Evolutionary conservation across 2,888 invertebrate genomes (phyloP).

Genomic region (Nysson spinosus): DNA sequence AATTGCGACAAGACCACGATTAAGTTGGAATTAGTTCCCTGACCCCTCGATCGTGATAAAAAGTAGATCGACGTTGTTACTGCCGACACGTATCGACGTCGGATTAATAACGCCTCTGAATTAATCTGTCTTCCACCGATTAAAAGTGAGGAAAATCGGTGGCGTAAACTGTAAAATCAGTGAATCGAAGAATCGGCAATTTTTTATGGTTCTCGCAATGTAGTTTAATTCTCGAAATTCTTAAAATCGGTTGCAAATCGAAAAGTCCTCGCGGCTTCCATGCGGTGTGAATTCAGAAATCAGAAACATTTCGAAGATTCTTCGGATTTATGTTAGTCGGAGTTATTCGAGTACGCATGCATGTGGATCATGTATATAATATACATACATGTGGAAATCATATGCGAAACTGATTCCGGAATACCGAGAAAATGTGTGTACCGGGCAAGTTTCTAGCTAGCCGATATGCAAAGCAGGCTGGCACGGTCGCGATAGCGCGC

Average conservation of each 20-base stretch:
- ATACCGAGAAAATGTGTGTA: constrained; percentile 8
- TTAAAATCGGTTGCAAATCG: too few relatives aligned
- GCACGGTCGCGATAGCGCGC: constrained; percentile 48
- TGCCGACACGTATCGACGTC: constrained; percentile 57
- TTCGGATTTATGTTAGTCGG: too few relatives aligned
- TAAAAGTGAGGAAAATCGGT: not conserved
- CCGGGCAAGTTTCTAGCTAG: constrained; percentile 37
- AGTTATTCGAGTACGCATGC: not conserved
- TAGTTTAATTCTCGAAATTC: too few relatives aligned
- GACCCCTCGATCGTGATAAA: constrained; percentile 30
- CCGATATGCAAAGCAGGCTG: constrained; percentile 52
- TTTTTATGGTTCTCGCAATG: too few relatives aligned
- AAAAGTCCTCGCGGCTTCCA: too few relatives aligned
- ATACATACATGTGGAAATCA: too few relatives aligned
- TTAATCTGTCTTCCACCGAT: not conserved
- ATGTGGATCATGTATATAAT: too few relatives aligned
- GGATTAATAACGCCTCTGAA: constrained; percentile 47
- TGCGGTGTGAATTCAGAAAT: too few relatives aligned
- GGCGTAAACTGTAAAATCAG: too few relatives aligned
- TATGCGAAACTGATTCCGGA: too few relatives aligned
- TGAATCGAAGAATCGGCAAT: too few relatives aligned
- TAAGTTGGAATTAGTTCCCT: constrained; percentile 56
- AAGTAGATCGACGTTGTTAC: constrained; percentile 56
- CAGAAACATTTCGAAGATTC: too few relatives aligned
- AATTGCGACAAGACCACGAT: constrained; percentile 61